Evolutionary conservation across 2,888 invertebrate species (phyloP).

Genomic region (Yponomeuta cagnagella): DNA sequence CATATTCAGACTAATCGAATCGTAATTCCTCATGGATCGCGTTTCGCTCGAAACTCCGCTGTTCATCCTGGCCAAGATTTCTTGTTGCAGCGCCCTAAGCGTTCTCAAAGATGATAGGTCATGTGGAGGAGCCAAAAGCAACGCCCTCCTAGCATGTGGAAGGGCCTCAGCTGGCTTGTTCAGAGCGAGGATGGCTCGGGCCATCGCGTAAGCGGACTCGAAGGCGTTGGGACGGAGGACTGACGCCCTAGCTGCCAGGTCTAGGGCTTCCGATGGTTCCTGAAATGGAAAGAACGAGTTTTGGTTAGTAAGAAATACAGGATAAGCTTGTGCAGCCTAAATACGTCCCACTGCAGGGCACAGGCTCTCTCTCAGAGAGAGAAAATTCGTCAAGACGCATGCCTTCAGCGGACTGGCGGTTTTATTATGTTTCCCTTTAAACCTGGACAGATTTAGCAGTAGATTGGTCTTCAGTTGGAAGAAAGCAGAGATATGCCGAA

Average conservation of each 20-base stretch:
- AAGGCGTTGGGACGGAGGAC: slow-evolving; percentile 90
- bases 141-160: slow-evolving; percentile 87
- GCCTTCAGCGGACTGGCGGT: no score
- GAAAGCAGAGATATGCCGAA: slow-evolving; percentile 77
- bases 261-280: slow-evolving; percentile 91
- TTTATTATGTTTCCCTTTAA: slow-evolving; percentile 91
- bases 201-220: slow-evolving; percentile 94
- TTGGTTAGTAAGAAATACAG: not conserved
- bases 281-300: slow-evolving; percentile 44
- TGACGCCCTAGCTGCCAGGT: slow-evolving; percentile 91
- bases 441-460: slow-evolving; percentile 91
- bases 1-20: slow-evolving; percentile 70
- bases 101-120: slow-evolving; percentile 84
- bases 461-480: slow-evolving; percentile 92
- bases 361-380: no score
- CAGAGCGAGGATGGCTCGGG: slow-evolving; percentile 88
- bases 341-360: no score
- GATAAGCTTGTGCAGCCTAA: no score
- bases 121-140: slow-evolving; percentile 81
- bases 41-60: slow-evolving; percentile 58
- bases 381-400: no score
- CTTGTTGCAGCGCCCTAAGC: slow-evolving; percentile 83
- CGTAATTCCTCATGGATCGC: slow-evolving; percentile 61
- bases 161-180: slow-evolving; percentile 85
- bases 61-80: slow-evolving; percentile 75